These are phyloP conservation scores for Bombyx huttoni DNA, from an alignment of 2,888 invertebrate genomes.

Conservation along the genomic window DNA sequence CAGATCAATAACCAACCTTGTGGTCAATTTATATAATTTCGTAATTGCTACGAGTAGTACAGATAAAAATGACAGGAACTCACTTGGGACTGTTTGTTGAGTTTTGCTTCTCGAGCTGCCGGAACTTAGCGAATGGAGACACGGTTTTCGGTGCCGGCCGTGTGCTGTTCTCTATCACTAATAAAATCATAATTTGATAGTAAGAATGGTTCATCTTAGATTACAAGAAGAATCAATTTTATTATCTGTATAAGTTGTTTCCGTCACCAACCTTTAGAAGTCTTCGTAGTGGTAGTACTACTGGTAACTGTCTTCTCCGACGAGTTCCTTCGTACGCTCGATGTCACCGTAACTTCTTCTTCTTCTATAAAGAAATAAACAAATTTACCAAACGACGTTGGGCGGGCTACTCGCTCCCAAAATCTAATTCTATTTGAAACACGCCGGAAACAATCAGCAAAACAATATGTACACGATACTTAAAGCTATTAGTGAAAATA, in stretches of 20 bases:
- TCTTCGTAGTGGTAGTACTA: slow-evolving; percentile 72
- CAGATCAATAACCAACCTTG: not conserved
- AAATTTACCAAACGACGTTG: slow-evolving; percentile 3
- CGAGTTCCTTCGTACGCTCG: slow-evolving; percentile 63
- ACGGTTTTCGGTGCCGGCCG: slow-evolving; percentile 76
- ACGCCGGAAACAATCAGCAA: slow-evolving; percentile 54
- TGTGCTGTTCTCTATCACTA: slow-evolving; percentile 70
- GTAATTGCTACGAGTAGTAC: too few species aligned
- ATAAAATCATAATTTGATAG: slow-evolving; percentile 9
- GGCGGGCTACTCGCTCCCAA: not conserved
- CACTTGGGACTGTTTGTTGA: slow-evolving; percentile 86
- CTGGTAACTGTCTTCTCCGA: slow-evolving; percentile 72
- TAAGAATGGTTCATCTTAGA: not conserved
- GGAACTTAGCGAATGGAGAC: slow-evolving; percentile 93
- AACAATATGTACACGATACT: slow-evolving; percentile 43
- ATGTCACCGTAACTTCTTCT: slow-evolving; percentile 59
- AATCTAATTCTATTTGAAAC: slow-evolving; percentile 31
- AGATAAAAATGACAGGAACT: slow-evolving; percentile 25
- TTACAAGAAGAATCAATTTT: not conserved
- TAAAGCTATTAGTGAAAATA: slow-evolving; percentile 68
- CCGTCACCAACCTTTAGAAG: slow-evolving; percentile 64
- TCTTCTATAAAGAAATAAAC: slow-evolving; percentile 43
- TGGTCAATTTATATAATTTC: too few species aligned
- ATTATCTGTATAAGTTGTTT: not conserved
- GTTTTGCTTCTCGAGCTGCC: slow-evolving; percentile 90